Evolutionary conservation across 37 sponge, comb jelly and placozoan genomes (phyloP), one percentile per base, ranked within the genome.

Genomic region (Amphimedon queenslandica): DNA sequence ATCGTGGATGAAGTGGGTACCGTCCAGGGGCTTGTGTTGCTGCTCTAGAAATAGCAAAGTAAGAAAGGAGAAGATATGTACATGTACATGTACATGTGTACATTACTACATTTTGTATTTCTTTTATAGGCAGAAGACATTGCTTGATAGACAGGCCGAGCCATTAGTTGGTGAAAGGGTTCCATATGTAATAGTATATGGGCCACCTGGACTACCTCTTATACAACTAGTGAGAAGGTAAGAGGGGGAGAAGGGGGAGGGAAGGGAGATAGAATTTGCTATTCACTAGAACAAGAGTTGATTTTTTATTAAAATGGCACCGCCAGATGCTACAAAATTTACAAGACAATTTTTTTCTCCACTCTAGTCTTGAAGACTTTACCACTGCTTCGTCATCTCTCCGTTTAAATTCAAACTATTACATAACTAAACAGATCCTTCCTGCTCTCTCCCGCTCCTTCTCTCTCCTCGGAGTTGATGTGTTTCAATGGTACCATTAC

Each of bases 181-280:
- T 4, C 97, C 94, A 18, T 96, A 93, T 81, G 88, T 96, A 29
- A 71, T 89, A 11, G 83, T 93, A 56, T 93, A 87, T 70, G 93
- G 88, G 2, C 77, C 55, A 21, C 97, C 94, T 24, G 94, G 94
- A 35, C 79, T 76, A 29, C 97, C 94, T 31, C 74, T 96, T 6
- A 93, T 96, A 25, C 82, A 82, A 24, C 68, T 89, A 0, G 75
- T 80, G 2, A 75, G 83, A 41, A 82, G 83, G 86, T 84, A 30
- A 5, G 5, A n/a, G n/a, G n/a, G n/a, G n/a, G n/a, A n/a, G n/a
- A n/a, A n/a, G n/a, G n/a, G 11, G 23, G 10, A 25, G 11, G 21
- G 21, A 73, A 21, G n/a, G n/a, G n/a, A n/a, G n/a, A n/a, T n/a
- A n/a, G n/a, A n/a, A n/a, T n/a, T n/a, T n/a, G n/a, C n/a, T n/a